Evolutionary conservation across 2,113 vertebrate genomes (phyloP).

Genomic region (Psephotus haematonotus): DNA sequence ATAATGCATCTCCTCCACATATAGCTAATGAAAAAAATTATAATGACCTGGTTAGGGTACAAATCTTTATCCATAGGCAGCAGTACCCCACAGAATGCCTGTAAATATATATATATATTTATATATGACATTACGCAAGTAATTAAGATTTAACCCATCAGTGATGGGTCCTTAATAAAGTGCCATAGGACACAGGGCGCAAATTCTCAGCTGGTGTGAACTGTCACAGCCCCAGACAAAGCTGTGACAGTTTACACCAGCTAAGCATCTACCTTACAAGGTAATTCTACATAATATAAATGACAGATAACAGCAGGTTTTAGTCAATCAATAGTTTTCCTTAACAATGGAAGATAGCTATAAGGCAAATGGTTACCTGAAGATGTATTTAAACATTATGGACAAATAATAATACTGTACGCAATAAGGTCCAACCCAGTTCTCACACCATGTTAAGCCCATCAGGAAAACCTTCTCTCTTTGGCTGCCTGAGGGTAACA

Average conservation of each 20-base stretch:
- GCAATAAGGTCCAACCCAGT: slow-evolving; percentile 36
- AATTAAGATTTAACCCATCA: slow-evolving; percentile 94
- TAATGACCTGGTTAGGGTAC: slow-evolving; percentile 87
- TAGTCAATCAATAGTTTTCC: slow-evolving; percentile 78
- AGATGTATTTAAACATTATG: slow-evolving; percentile 84
- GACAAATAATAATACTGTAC: slow-evolving; percentile 84
- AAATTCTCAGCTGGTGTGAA: slow-evolving; percentile 58
- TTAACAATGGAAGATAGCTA: slow-evolving; percentile 85
- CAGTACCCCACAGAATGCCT: slow-evolving; percentile 88
- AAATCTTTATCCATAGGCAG: slow-evolving; percentile 96
- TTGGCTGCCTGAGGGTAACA: slow-evolving; percentile 82
- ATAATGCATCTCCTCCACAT: slow-evolving; percentile 77
- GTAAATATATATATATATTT: slow-evolving; percentile 82
- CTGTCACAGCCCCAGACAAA: slow-evolving; percentile 29
- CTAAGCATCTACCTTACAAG: slow-evolving; percentile 67
- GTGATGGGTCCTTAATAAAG: slow-evolving; percentile 92
- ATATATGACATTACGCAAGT: slow-evolving; percentile 93
- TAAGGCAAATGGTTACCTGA: slow-evolving; percentile 98
- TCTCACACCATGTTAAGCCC: slow-evolving; percentile 21
- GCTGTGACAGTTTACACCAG: slow-evolving; percentile 38
- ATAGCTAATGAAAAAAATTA: slow-evolving; percentile 82
- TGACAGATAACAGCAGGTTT: slow-evolving; percentile 79
- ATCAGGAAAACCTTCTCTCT: slow-evolving; percentile 74
- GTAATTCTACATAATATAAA: slow-evolving; percentile 81
- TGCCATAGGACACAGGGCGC: slow-evolving; percentile 86